Percentiles rank a stretch among this genome's conserved stretches.
Evolutionary conservation across 2,113 vertebrate genomes (phyloP).

Genomic region (Corydoras sp.): DNA sequence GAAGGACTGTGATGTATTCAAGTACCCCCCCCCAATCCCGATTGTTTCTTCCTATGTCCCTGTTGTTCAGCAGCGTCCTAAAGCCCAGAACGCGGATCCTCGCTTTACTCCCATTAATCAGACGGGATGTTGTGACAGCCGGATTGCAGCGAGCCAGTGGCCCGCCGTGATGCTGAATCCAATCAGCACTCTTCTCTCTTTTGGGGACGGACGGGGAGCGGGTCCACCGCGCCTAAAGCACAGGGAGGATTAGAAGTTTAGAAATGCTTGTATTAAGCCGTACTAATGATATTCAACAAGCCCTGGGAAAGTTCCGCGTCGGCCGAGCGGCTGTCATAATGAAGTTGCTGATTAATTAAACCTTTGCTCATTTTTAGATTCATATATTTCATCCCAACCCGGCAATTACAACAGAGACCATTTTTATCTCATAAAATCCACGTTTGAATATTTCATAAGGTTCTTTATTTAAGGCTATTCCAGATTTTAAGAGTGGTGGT

Average conservation of each 20-base stretch:
- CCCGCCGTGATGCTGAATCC: background rate
- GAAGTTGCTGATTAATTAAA: slow-evolving; percentile 7
- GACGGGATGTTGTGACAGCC: slow-evolving; percentile 31
- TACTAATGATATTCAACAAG: background rate
- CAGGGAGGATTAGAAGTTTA: background rate
- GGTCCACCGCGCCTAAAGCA: background rate
- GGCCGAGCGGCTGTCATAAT: background rate
- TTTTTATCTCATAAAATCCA: background rate
- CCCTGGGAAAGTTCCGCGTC: background rate
- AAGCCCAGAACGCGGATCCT: slow-evolving; percentile 13
- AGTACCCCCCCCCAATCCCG: background rate
- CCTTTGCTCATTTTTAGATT: background rate
- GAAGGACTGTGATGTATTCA: background rate
- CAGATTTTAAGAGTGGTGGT: too few relatives aligned
- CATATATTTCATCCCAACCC: background rate
- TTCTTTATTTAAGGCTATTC: background rate
- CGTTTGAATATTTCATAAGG: too few relatives aligned
- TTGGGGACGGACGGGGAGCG: background rate
- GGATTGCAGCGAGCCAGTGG: background rate
- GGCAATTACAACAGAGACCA: background rate
- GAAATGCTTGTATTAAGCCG: slow-evolving; percentile 1
- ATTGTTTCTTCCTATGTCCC: background rate
- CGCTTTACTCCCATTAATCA: slow-evolving; percentile 49
- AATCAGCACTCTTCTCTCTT: background rate
- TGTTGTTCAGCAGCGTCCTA: background rate